Evolutionary conservation across 2,113 vertebrate species (phyloP).

Genomic region (Limnothrissa miodon): DNA sequence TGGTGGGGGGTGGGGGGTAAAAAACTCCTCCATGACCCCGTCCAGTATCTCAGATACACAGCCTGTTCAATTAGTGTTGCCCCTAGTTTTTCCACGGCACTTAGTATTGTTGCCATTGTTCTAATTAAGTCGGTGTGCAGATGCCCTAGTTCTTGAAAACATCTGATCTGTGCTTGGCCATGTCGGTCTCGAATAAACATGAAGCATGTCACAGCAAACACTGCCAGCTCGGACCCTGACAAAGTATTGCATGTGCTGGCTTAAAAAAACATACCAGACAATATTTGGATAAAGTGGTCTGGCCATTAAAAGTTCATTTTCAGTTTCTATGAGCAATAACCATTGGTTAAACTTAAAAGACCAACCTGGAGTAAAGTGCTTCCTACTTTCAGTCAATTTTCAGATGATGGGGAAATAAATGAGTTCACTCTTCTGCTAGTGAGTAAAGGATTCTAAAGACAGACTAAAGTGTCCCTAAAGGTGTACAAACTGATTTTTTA

Average conservation of each 20-base stretch:
- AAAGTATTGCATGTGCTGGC: background rate
- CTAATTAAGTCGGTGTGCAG: conserved; percentile 20
- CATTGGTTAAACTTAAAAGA: too few relatives aligned
- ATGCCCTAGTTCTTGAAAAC: conserved; percentile 27
- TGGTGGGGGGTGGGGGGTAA: background rate
- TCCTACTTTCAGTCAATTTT: too few relatives aligned
- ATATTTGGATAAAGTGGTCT: too few relatives aligned
- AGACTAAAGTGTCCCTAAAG: too few relatives aligned
- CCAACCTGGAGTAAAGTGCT: too few relatives aligned
- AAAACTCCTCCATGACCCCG: background rate
- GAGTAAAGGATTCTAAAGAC: too few relatives aligned
- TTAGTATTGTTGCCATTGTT: conserved; percentile 28
- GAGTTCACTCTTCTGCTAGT: too few relatives aligned
- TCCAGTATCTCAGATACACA: conserved; percentile 27
- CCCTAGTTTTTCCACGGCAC: conserved; percentile 1
- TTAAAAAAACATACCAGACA: too few relatives aligned
- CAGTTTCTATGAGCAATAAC: too few relatives aligned
- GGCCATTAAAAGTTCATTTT: too few relatives aligned
- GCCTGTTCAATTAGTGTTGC: background rate
- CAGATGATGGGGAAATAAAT: too few relatives aligned
- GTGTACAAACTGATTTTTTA: too few relatives aligned
- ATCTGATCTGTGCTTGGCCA: background rate
- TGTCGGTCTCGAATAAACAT: conserved; percentile 16
- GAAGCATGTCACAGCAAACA: background rate
- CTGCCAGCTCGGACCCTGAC: background rate